A percentile compares a stretch with the other conserved stretches of the same genome.
Conservation (phyloP, 2,113 vertebrate species). For the Muscicapa adusta region DNA sequence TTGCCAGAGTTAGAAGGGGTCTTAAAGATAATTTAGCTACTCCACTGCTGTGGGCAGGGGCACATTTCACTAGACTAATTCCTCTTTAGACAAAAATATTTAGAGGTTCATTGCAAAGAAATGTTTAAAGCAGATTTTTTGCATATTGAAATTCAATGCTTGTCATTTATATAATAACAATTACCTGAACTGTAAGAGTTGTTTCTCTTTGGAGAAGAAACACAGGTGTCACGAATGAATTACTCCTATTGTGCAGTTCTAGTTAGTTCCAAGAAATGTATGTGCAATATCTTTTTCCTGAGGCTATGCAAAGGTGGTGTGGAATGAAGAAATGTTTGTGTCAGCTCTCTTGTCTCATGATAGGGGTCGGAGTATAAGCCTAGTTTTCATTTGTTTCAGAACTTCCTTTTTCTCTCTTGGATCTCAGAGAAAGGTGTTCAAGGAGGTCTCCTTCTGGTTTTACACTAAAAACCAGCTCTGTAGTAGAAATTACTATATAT, state of each 20-base stretch:
- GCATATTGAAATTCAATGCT: not conserved
- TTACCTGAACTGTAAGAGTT: not conserved
- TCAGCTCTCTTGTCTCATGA: not conserved
- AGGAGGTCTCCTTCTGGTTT: not conserved
- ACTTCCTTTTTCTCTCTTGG: not conserved
- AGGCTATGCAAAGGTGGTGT: not conserved
- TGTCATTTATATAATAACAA: not conserved
- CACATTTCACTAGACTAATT: not conserved
- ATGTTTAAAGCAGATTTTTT: not conserved
- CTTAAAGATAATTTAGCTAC: not conserved
- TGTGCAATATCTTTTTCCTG: not conserved
- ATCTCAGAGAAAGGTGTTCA: not conserved
- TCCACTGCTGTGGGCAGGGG: not conserved
- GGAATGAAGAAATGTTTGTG: not conserved
- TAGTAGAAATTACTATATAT: not conserved
- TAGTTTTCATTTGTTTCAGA: not conserved
- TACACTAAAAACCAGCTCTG: not conserved
- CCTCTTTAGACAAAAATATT: not conserved
- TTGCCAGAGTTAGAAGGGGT: not conserved
- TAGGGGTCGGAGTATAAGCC: not conserved
- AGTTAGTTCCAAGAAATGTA: not conserved
- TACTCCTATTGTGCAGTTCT: not conserved
- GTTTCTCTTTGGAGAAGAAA: not conserved
- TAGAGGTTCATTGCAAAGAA: not conserved
- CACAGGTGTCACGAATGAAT: rapidly evolving